Evolutionary conservation across 2,797 vertebrate genomes (phyloP).

Genomic region (Alfaro cultratus): DNA sequence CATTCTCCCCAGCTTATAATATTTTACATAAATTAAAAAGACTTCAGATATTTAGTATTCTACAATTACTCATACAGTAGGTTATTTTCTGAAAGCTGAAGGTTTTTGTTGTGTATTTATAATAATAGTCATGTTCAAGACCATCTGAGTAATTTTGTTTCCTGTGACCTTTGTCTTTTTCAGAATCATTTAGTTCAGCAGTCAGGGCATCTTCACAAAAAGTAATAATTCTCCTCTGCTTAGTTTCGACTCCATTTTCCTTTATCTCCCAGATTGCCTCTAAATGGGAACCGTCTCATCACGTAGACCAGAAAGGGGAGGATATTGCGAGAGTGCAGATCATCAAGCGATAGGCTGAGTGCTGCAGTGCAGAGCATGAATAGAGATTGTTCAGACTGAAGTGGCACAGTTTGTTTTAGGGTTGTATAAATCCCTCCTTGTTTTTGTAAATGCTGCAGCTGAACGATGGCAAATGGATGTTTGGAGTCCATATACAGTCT

Average conservation of each 20-base stretch:
- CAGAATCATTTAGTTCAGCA: not conserved
- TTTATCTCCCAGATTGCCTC: conserved; percentile 48
- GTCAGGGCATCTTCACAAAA: conserved; percentile 9
- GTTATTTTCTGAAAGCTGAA: not conserved
- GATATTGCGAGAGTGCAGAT: conserved; percentile 39
- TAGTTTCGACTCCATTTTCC: conserved; percentile 46
- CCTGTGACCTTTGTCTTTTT: conserved; percentile 12
- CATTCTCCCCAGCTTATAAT: conserved; percentile 9
- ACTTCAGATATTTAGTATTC: conserved; percentile 18
- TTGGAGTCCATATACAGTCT: conserved; percentile 28
- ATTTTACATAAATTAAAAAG: conserved; percentile 5
- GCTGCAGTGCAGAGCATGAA: conserved; percentile 69
- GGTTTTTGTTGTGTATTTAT: not conserved
- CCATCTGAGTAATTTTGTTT: not conserved
- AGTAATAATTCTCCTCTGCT: conserved; percentile 16
- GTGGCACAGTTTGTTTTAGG: conserved; percentile 49
- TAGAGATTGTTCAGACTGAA: conserved; percentile 44
- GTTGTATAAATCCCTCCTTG: conserved; percentile 37
- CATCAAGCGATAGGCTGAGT: conserved; percentile 52
- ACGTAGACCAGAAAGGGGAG: conserved; percentile 34
- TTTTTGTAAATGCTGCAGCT: conserved; percentile 42
- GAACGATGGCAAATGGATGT: conserved; percentile 30
- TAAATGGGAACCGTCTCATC: conserved; percentile 45
- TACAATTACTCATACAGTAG: not conserved
- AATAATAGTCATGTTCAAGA: not conserved